Conservation (phyloP, 2,113 vertebrate genomes). For the Rhinopomastus cyanomelas region DNA sequence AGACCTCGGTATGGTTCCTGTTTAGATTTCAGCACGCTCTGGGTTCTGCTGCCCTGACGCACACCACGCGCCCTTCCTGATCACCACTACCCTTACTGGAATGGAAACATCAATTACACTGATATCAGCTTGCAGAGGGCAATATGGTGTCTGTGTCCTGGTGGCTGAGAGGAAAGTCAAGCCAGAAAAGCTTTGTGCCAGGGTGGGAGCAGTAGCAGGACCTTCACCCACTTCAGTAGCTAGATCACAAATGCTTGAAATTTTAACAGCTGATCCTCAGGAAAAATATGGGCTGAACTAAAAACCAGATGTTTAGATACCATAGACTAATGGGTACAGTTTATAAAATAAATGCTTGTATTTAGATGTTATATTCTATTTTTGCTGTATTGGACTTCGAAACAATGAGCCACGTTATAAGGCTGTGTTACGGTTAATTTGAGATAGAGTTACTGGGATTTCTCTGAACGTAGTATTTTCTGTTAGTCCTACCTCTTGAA, state of each 20-base stretch:
- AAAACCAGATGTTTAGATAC: neutral
- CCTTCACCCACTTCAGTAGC: neutral
- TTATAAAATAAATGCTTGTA: neutral
- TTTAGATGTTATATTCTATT: neutral
- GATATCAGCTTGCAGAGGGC: neutral
- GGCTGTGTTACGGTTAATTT: neutral
- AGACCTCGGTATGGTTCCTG: neutral
- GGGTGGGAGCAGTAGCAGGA: neutral
- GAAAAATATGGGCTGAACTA: neutral
- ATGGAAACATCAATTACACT: neutral
- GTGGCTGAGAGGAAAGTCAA: neutral
- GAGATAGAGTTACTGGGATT: neutral
- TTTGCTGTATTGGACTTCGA: neutral
- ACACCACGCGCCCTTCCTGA: neutral
- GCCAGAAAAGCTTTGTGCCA: neutral
- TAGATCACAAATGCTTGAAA: neutral
- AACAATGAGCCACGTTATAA: neutral
- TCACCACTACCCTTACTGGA: neutral
- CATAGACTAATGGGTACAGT: neutral
- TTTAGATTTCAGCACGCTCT: neutral
- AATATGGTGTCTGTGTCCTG: neutral
- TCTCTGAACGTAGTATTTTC: neutral
- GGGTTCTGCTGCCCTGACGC: neutral
- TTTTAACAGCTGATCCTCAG: neutral
- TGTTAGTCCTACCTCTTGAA: neutral